Percentiles rank a stretch among this genome's conserved stretches.
phyloP scores from a whole-genome alignment of 2,113 vertebrate genomes.

The Mesembrinibis cayennensis region DNA sequence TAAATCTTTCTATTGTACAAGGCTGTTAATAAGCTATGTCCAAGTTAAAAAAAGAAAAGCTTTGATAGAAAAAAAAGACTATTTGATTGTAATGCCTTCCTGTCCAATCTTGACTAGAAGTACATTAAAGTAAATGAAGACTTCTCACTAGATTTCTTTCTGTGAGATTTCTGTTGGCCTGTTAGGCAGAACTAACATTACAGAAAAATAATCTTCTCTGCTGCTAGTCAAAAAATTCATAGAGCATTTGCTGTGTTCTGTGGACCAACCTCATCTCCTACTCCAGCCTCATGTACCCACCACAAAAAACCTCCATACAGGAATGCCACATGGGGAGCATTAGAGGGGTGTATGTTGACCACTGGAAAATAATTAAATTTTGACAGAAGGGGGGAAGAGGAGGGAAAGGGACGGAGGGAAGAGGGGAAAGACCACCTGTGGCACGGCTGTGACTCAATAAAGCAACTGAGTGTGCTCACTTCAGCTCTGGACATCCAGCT shows the following conservation, averaged over 20 bases:
- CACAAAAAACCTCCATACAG: not conserved
- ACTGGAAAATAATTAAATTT: not conserved
- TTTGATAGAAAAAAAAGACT: not conserved
- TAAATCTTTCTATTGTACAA: not conserved
- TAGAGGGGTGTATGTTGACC: accelerated
- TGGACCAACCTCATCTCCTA: not conserved
- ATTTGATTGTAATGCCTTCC: not conserved
- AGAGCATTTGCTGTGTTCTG: not conserved
- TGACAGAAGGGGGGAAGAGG: not conserved
- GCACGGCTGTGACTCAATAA: not conserved
- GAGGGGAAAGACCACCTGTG: accelerated
- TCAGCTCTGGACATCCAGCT: no score
- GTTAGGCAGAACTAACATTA: not conserved
- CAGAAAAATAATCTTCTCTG: not conserved
- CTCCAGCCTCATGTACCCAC: not conserved
- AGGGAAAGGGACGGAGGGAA: not conserved
- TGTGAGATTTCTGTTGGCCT: not conserved
- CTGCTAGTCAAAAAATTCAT: not conserved
- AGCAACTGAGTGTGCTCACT: accelerated
- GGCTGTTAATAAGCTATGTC: not conserved
- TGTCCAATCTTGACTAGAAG: not conserved
- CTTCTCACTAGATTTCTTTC: not conserved
- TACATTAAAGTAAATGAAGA: not conserved
- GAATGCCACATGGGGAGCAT: not conserved
- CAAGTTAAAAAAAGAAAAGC: not conserved